These are phyloP conservation scores for Microctenopoma steveboyesi DNA, from an alignment of 2,797 vertebrate genomes.

Conservation along the genomic window DNA sequence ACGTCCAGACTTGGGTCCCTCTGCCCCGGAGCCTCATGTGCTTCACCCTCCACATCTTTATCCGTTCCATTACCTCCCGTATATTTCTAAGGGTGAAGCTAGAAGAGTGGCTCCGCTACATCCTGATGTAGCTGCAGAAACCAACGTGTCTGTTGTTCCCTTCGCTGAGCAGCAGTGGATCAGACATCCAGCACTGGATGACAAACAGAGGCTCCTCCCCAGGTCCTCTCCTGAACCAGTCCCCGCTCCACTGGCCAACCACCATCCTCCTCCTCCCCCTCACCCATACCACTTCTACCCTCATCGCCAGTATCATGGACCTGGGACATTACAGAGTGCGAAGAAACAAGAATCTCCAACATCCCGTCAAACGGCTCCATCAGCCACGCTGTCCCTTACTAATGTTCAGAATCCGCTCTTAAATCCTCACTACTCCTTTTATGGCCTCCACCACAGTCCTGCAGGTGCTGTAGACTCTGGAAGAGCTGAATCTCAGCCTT, in stretches of 20 bases:
- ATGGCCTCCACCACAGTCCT: constrained; percentile 21
- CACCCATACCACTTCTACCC: constrained; percentile 37
- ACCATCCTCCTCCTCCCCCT: constrained; percentile 18
- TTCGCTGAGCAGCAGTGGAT: not conserved
- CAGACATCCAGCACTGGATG: constrained; percentile 6
- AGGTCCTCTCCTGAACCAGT: not conserved
- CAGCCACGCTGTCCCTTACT: not conserved
- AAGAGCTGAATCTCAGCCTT: constrained; percentile 3
- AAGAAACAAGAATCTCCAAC: not conserved
- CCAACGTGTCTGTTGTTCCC: not conserved
- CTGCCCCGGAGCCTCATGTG: not conserved
- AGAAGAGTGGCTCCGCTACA: not conserved
- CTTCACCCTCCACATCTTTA: constrained; percentile 12
- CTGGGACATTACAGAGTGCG: not conserved
- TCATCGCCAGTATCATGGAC: constrained; percentile 35
- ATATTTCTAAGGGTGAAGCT: not conserved
- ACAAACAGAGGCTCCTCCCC: not conserved
- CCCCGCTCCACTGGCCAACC: not conserved
- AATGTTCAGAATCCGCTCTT: not conserved
- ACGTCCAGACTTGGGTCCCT: not conserved
- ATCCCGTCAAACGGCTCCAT: constrained; percentile 2
- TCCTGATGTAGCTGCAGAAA: not conserved
- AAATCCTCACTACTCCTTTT: constrained; percentile 39
- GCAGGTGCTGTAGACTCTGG: constrained; percentile 4
- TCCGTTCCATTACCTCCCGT: constrained; percentile 38